A percentile compares a stretch with the other conserved stretches of the same genome.
phyloP scores from a whole-genome alignment of 2,888 invertebrate species.

The Himalopsyche kuldschensis region DNA sequence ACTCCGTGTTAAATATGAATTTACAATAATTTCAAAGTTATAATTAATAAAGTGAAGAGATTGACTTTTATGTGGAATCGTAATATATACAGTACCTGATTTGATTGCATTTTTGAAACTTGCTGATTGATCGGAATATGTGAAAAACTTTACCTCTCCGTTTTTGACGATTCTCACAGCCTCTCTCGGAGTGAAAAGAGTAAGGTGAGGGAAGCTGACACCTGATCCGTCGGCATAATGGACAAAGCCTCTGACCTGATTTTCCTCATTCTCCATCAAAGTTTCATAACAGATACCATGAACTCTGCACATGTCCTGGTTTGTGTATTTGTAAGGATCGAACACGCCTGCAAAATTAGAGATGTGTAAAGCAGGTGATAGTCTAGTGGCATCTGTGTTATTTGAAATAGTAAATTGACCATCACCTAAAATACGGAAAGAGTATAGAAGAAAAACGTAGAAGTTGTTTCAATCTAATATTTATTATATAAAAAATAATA shows the following conservation, averaged over 20 bases:
- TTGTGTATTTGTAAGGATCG: constrained; percentile 75
- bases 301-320: constrained; percentile 76
- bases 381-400: not conserved
- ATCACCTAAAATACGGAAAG: not conserved
- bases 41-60: no score
- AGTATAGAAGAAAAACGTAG: no score
- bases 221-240: constrained; percentile 78
- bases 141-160: constrained; percentile 63
- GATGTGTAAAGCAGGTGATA: not conserved
- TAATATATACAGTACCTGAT: no score
- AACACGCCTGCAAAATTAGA: constrained; percentile 64
- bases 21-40: no score
- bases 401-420: not conserved
- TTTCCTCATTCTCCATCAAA: constrained; percentile 79
- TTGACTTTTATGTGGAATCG: no score
- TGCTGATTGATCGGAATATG: no score
- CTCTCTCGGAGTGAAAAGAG: constrained; percentile 76
- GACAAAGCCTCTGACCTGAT: constrained; percentile 76
- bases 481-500: not conserved
- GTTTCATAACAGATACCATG: constrained; percentile 78
- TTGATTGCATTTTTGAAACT: no score
- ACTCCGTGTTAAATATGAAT: no score
- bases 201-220: constrained; percentile 74
- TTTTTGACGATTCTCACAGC: constrained; percentile 80
- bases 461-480: no score